Base-by-base conservation (phyloP, 2,888 invertebrate species). In the Therioaphis trifolii region DNA sequence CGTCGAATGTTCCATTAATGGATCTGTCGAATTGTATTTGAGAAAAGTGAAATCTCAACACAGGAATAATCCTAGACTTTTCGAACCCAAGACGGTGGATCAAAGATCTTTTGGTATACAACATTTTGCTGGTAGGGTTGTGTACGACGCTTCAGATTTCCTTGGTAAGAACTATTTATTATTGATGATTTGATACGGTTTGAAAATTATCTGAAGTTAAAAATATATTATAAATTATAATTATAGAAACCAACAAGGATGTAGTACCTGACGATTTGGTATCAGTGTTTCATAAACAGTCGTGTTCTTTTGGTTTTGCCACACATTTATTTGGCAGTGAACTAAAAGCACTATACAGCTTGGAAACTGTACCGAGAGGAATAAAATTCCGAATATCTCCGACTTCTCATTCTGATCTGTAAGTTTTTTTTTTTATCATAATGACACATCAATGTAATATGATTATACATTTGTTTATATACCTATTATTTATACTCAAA, bases 221-320 rank as follows among this genome's bases (percentile, higher is more conserved):
- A n/a, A n/a, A n/a, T n/a, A n/a, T n/a, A n/a, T n/a, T n/a, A n/a
- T n/a, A n/a, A n/a, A n/a, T n/a, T n/a, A n/a, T n/a, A n/a, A n/a
- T 27, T 82, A 68, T 87, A 91, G 95, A 96, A 87, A 96, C 96
- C 15, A 98, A 98, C 90, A 93, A 95, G 86, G 97, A 98, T 89
- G 93, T 95, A 15, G 94, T 97, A 72, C 95, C 96, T 2, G 97
- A 96, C 88, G 97, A 97, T 88, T 90, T 97, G 87, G 95, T 98
- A 1, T 94, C 95, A 0, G 96, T 96, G 2, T 98, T 98, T 89
- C 95, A 96, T 89, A 95, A 95, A 87, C 94, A 96, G 87, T 93
- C 93, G 84, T 98, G 97, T 89, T 96, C 95, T 88, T 98, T 98
- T 89, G 97, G 97, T n/a, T 98, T 98, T 89, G 97, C 96, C 0